A percentile compares a stretch with the other conserved stretches of the same genome.
Conservation (phyloP, 1,140 invertebrate species). For the Solen grandis region DNA sequence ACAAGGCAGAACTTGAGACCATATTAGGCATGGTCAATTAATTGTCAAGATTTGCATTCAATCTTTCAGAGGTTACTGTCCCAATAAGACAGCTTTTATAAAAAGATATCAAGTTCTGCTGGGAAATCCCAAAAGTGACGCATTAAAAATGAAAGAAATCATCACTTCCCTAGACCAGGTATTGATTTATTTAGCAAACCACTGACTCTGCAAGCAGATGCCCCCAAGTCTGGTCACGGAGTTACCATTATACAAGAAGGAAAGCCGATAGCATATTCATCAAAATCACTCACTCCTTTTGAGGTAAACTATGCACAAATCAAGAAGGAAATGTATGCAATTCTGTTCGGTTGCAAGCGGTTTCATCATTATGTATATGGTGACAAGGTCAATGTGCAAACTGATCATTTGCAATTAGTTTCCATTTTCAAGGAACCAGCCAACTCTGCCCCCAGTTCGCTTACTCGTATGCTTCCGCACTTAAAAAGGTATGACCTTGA, state of each 20-base stretch:
- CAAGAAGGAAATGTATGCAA: background rate
- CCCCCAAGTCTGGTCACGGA: background rate
- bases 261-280: background rate
- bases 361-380: background rate
- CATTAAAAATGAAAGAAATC: background rate
- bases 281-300: background rate
- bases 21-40: conserved; percentile 4
- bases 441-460: too few species aligned
- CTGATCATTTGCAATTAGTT: too few species aligned
- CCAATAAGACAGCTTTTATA: background rate
- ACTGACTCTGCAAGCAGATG: too few species aligned
- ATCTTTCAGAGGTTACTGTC: background rate
- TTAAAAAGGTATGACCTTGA: too few species aligned
- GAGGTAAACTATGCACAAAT: background rate
- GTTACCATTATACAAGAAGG: background rate
- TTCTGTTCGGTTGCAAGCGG: too few species aligned
- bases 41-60: background rate
- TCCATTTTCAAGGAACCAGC: too few species aligned
- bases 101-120: background rate
- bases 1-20: background rate
- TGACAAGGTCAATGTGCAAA: too few species aligned
- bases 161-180: conserved; percentile 3
- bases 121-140: background rate
- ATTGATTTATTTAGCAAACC: background rate
- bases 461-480: too few species aligned